Evolutionary conservation across 2,797 vertebrate genomes (phyloP).

Genomic region (Galago senegalensis): DNA sequence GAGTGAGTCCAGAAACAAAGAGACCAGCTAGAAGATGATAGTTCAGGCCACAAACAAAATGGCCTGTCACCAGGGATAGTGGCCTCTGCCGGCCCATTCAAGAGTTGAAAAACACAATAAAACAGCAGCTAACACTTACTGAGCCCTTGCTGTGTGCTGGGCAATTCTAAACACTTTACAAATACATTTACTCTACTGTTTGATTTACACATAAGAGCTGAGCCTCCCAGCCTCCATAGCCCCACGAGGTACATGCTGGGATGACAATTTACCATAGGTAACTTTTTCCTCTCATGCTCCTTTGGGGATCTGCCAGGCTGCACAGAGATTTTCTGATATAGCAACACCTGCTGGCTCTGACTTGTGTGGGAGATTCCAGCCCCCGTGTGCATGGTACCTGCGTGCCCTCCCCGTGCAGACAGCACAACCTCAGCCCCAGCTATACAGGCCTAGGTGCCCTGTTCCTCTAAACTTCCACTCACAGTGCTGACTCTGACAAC

Average conservation of each 20-base stretch:
- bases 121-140: background rate
- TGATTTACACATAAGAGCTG: background rate
- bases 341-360: background rate
- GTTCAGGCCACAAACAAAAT: background rate
- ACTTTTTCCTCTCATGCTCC: background rate
- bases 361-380: background rate
- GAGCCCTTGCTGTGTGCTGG: background rate
- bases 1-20: background rate
- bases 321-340: background rate
- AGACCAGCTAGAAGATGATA: background rate
- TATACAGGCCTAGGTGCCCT: background rate
- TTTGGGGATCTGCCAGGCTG: background rate
- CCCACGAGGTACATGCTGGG: background rate
- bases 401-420: background rate
- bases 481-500: background rate
- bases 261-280: background rate
- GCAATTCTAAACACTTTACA: background rate
- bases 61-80: background rate
- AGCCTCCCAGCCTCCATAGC: background rate
- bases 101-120: background rate
- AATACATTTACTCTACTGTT: background rate
- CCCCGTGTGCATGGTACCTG: background rate
- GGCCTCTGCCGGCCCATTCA: background rate
- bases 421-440: too few relatives aligned
- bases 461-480: background rate